phyloP scores from a whole-genome alignment of 2,888 invertebrate genomes.

The Mesorhabditis belari region DNA sequence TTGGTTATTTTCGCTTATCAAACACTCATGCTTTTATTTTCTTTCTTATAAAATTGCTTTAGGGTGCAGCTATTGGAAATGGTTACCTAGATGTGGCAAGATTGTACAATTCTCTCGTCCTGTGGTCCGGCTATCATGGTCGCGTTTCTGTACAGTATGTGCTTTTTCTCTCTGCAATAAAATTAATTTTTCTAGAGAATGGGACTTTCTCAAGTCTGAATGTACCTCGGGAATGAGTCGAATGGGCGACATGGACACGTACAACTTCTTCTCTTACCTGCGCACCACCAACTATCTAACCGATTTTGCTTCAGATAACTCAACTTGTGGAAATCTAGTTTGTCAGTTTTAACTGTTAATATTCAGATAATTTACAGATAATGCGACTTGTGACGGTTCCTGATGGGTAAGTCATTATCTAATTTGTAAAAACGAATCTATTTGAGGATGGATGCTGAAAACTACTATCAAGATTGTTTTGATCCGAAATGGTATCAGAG shows the following conservation, averaged over 20 bases:
- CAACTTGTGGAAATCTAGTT: conserved; percentile 29
- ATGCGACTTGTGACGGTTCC: no score
- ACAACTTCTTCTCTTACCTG: conserved; percentile 6
- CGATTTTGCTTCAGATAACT: conserved; percentile 21
- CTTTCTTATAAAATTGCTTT: conserved; percentile 4
- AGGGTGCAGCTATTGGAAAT: conserved; percentile 51
- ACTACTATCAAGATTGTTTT: conserved; percentile 28
- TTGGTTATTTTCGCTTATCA: background rate
- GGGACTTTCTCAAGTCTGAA: conserved; percentile 21
- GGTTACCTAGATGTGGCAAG: conserved; percentile 46
- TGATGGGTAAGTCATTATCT: no score
- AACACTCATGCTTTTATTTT: background rate
- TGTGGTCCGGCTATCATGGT: conserved; percentile 49
- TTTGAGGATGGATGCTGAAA: no score
- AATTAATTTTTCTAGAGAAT: conserved; percentile 19
- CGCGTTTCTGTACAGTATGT: conserved; percentile 36
- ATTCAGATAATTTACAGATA: no score
- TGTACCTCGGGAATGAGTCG: conserved; percentile 10
- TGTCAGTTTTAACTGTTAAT: no score
- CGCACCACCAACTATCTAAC: conserved; percentile 16
- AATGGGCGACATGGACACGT: background rate
- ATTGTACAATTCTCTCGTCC: conserved; percentile 41
- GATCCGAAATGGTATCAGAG: background rate
- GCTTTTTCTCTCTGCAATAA: no score
- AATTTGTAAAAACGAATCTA: no score